These are phyloP conservation scores for Muscidifurax raptorellus DNA, from an alignment of 1,140 invertebrate species.

Conservation along the genomic window DNA sequence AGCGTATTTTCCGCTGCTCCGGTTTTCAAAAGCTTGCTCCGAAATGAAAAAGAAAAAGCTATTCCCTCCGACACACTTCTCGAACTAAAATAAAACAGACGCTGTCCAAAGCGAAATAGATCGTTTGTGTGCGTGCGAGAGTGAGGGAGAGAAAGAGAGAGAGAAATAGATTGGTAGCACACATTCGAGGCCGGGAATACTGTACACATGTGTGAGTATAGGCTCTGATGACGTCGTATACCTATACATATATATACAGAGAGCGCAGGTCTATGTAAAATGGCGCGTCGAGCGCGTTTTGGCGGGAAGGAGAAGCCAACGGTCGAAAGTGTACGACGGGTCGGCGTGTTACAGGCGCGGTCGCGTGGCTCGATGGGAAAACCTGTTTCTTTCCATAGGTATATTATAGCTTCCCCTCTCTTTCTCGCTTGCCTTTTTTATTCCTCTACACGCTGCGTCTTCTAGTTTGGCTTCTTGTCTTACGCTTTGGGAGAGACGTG, in stretches of 20 bases:
- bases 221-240: neutral
- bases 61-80: neutral
- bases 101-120: too few species aligned
- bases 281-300: slow-evolving; percentile 57
- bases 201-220: neutral
- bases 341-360: slow-evolving; percentile 60
- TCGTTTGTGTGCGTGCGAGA: too few species aligned
- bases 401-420: slow-evolving; percentile 43
- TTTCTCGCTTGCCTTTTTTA: slow-evolving; percentile 40
- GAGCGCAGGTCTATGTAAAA: neutral
- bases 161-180: too few species aligned
- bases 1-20: too few species aligned
- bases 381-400: slow-evolving; percentile 63
- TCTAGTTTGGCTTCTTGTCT: slow-evolving; percentile 64
- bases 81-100: too few species aligned
- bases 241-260: neutral
- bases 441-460: slow-evolving; percentile 32
- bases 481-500: slow-evolving; percentile 57
- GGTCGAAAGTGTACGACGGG: slow-evolving; percentile 54
- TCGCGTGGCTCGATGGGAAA: slow-evolving; percentile 66
- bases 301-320: slow-evolving; percentile 66
- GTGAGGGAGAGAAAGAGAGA: neutral
- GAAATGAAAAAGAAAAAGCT: neutral
- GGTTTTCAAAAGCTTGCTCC: too few species aligned
- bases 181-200: too few species aligned